Conservation (phyloP, 2,113 vertebrate species). For the Seriola dumerili region DNA sequence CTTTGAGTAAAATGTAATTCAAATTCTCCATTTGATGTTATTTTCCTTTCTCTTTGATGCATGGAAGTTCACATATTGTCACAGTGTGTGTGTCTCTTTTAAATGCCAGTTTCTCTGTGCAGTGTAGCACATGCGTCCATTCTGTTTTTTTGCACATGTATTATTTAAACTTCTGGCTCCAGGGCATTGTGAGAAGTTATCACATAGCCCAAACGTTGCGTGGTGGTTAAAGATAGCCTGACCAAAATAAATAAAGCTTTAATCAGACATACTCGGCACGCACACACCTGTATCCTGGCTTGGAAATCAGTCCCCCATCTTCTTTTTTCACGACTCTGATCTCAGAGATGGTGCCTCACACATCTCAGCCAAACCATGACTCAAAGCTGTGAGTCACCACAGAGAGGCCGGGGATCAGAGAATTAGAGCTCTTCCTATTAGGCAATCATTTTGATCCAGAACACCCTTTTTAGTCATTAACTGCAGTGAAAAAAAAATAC, state of each 20-base stretch:
- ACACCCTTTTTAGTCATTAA: not conserved
- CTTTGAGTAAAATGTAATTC: not conserved
- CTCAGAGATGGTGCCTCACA: not conserved
- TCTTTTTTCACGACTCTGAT: not conserved
- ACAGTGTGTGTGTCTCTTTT: not conserved
- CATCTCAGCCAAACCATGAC: constrained; percentile 24
- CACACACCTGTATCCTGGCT: not conserved
- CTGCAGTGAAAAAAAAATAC: not conserved
- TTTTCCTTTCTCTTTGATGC: not conserved
- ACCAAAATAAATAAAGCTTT: not conserved
- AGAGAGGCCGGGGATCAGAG: not conserved
- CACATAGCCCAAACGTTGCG: not conserved
- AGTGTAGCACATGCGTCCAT: not conserved
- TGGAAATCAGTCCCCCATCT: not conserved
- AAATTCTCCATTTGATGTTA: not conserved
- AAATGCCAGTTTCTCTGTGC: not conserved
- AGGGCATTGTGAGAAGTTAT: constrained; percentile 1
- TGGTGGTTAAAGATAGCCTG: not conserved
- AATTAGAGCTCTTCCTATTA: not conserved
- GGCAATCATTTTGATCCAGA: not conserved
- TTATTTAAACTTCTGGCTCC: not conserved
- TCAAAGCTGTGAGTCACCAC: constrained; percentile 35
- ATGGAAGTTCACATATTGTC: not conserved
- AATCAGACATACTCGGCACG: not conserved
- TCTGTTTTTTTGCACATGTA: not conserved